phyloP scores from a whole-genome alignment of 1,140 invertebrate species.

The Nymphalis io region DNA sequence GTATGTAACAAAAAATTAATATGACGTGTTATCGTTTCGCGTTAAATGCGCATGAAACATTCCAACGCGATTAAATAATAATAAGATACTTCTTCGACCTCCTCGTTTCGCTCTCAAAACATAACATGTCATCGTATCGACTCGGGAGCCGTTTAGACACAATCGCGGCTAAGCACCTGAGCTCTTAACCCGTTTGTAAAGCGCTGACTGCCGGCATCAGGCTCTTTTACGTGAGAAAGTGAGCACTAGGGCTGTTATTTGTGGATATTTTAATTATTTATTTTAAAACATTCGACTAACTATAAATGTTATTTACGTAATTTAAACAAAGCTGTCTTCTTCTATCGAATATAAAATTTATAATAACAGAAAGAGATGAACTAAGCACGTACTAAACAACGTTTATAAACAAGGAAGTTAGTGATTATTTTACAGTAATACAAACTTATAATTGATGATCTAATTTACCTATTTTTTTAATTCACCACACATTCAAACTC shows the following conservation, averaged over 20 bases:
- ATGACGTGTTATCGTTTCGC: background rate
- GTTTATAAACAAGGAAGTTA: no score
- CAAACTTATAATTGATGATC: no score
- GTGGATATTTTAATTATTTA: conserved; percentile 11
- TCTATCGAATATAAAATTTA: no score
- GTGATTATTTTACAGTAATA: no score
- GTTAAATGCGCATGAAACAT: background rate
- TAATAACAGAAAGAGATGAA: no score
- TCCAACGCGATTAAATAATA: background rate
- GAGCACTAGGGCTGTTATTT: conserved; percentile 36
- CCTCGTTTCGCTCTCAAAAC: conserved; percentile 20
- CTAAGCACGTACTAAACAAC: no score
- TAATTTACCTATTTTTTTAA: no score
- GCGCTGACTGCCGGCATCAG: conserved; percentile 57
- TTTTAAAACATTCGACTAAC: no score
- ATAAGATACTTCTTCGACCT: background rate
- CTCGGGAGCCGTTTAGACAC: conserved; percentile 54
- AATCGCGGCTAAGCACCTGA: conserved; percentile 64
- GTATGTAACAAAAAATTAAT: background rate
- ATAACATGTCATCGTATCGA: conserved; percentile 32
- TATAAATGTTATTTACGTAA: background rate
- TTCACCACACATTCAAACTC: no score
- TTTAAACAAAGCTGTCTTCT: no score
- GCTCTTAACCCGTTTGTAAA: conserved; percentile 68
- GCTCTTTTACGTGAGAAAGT: conserved; percentile 59